These are phyloP conservation scores for Oegoconia quadripuncta DNA, from an alignment of 2,888 invertebrate genomes.

Conservation along the genomic window DNA sequence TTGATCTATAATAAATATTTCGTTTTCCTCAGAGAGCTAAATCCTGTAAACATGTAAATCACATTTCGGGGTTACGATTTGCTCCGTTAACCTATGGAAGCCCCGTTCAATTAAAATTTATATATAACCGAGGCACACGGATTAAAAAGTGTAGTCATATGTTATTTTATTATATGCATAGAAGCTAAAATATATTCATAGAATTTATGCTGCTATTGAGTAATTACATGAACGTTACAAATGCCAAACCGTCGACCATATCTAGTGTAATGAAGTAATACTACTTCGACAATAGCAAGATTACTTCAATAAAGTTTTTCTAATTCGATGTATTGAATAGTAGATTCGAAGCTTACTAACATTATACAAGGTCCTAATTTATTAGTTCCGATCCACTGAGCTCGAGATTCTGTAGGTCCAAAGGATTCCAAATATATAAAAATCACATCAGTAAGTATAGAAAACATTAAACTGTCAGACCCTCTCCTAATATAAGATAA, in stretches of 20 bases:
- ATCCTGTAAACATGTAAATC: neutral
- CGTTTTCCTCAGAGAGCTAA: neutral
- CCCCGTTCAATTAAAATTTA: constrained; percentile 24
- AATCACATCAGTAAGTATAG: no score
- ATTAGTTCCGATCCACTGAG: no score
- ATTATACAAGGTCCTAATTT: no score
- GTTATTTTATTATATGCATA: neutral
- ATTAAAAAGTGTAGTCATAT: no score
- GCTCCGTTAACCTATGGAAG: constrained; percentile 30
- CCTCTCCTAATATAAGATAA: no score
- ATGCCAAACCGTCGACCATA: constrained; percentile 41
- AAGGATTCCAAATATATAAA: no score
- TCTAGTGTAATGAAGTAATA: constrained; percentile 40
- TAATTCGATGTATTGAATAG: constrained; percentile 73
- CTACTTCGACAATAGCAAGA: constrained; percentile 35
- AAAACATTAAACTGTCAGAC: no score
- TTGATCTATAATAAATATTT: neutral
- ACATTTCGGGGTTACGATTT: neutral
- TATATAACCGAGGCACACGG: constrained; percentile 15
- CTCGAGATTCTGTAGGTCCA: no score
- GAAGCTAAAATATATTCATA: no score
- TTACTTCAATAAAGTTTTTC: constrained; percentile 52
- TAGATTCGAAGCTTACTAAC: constrained; percentile 55
- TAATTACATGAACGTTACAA: constrained; percentile 7
- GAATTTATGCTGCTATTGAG: no score